Conservation (phyloP, 2,797 vertebrate species). For the Chaenodraco wilsoni region DNA sequence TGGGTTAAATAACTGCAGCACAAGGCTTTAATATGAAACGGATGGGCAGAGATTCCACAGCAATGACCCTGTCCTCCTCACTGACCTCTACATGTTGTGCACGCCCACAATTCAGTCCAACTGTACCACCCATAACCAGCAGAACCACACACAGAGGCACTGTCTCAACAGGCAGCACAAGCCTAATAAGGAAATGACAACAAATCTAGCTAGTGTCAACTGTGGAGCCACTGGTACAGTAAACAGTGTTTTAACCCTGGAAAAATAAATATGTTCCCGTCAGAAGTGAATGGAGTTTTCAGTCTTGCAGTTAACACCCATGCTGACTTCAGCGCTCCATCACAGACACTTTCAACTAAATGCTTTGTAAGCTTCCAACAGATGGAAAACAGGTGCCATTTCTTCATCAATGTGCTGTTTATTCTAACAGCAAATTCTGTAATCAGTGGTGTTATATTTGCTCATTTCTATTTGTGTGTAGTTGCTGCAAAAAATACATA, state of each 20-base stretch:
- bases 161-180: slow-evolving; percentile 15
- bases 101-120: slow-evolving; percentile 15
- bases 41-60: slow-evolving; percentile 7
- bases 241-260: slow-evolving; percentile 37
- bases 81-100: slow-evolving; percentile 16
- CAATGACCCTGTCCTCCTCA: not conserved
- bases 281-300: slow-evolving; percentile 32
- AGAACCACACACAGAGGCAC: slow-evolving; percentile 16
- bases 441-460: not conserved
- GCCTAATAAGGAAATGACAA: slow-evolving; percentile 52
- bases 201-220: slow-evolving; percentile 7
- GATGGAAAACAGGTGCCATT: slow-evolving; percentile 18
- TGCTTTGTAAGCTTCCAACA: slow-evolving; percentile 12
- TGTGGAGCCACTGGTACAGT: slow-evolving; percentile 5
- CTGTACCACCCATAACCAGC: slow-evolving; percentile 20
- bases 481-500: not conserved
- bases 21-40: slow-evolving; percentile 5
- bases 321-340: slow-evolving; percentile 31
- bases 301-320: slow-evolving; percentile 50
- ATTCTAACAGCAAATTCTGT: not conserved
- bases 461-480: not conserved
- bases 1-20: not conserved
- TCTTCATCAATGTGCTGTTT: slow-evolving; percentile 2
- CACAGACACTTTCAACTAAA: slow-evolving; percentile 24
- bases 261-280: slow-evolving; percentile 46